Base-by-base conservation (phyloP, 2,888 invertebrate species). In the Agrochola litura region DNA sequence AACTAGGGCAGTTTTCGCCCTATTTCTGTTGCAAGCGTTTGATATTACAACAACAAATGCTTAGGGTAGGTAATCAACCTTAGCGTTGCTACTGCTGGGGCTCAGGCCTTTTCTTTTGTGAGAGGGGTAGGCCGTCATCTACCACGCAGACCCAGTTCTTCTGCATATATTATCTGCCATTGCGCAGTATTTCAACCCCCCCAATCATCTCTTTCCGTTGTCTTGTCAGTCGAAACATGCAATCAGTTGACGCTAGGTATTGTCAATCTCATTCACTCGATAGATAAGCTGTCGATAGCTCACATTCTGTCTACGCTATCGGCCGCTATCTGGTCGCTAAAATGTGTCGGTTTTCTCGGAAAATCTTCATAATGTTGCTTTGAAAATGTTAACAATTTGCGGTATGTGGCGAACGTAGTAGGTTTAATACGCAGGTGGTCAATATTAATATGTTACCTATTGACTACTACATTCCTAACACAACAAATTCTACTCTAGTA, bases 221-320 rank as follows among this genome's bases (percentile, higher is more conserved):
- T 68, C 37, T 30, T 65, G 30, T 71, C 79, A 68, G 61, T 54
- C 30, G 49, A 63, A 49, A 69, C 72, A 65, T 73, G 76, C 61
- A 82, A 73, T 78, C 86, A 83, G 71, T 77, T 74, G 71, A 72
- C 37, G 78, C 22, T 14, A 22, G 6, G 49, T 83, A 75, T 83
- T 74, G 41, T 46, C 65, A 79, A 86, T 84, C 83, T 85, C 72
- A 72, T 78, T 78, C 69, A 77, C 54, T 69, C 54, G 58, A 72
- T n/a, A 77, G 86, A 86, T 86, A 86, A 69, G 61, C 8, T 10
- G 30, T 9, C 58, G 72, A 76, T 88, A 86, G 70, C 83, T 78
- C 65, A 41, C 70, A 79, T 60, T 75, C 61, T 86, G 69, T 79
- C 71, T 64, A 10, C 60, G 67, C 58, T 86, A 81, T 88, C 86